Percentiles rank a stretch among this genome's conserved stretches.
Conservation (phyloP, 2,113 vertebrate species). For the Alces alces region DNA sequence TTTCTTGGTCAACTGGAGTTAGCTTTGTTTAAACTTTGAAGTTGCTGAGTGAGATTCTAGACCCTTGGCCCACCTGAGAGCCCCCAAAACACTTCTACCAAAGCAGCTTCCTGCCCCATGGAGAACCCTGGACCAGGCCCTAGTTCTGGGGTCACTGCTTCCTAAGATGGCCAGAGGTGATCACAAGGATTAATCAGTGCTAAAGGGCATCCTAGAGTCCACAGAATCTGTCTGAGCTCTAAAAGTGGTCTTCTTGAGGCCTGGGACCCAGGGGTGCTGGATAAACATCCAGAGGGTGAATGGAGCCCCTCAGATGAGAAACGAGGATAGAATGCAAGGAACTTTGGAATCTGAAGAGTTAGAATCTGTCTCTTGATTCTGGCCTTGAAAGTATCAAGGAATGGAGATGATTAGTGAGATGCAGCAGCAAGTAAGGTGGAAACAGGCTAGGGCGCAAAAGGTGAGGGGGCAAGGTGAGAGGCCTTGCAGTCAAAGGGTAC, state of each 20-base stretch:
- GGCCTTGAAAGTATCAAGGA: not conserved
- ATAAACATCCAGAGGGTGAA: not conserved
- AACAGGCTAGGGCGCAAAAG: not conserved
- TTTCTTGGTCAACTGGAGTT: not conserved
- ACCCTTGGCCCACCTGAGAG: not conserved
- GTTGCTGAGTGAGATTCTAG: not conserved
- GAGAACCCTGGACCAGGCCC: not conserved
- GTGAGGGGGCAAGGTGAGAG: fast-evolving
- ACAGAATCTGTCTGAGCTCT: not conserved
- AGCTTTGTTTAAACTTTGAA: not conserved
- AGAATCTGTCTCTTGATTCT: not conserved
- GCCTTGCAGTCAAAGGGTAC: not conserved
- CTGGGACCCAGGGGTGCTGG: not conserved
- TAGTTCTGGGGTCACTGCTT: not conserved
- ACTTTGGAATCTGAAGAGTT: not conserved
- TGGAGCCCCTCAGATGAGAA: not conserved
- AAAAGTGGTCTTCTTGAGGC: not conserved
- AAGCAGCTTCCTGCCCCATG: not conserved
- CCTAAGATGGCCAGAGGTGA: not conserved
- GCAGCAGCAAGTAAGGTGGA: not conserved
- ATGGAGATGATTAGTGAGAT: not conserved
- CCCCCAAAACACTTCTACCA: not conserved
- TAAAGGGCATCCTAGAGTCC: not conserved
- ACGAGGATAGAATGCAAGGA: not conserved
- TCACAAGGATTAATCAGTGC: not conserved